phyloP scores from a whole-genome alignment of 2,113 vertebrate species.

The Sardina pilchardus region DNA sequence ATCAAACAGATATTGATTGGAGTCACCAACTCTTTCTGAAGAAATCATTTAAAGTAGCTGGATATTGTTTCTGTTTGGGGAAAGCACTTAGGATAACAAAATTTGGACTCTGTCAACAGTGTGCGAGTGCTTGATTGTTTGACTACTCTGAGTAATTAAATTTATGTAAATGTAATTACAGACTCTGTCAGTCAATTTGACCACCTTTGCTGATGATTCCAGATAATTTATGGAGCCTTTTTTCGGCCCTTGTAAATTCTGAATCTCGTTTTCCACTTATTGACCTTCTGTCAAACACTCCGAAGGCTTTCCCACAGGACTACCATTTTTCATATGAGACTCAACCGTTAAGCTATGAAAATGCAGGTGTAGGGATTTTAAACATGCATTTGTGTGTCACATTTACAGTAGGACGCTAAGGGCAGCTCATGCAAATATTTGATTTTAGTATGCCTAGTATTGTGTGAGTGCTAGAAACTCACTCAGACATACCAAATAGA shows the following conservation, averaged over 20 bases:
- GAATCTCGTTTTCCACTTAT: background rate
- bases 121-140: background rate
- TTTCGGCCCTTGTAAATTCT: background rate
- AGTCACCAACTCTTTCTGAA: background rate
- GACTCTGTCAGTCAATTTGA: background rate
- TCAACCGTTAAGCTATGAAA: background rate
- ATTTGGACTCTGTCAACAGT: background rate
- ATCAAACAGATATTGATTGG: background rate
- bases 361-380: background rate
- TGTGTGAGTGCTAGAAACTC: background rate
- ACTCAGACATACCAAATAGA: background rate
- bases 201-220: background rate
- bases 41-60: background rate
- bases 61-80: background rate
- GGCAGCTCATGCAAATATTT: background rate
- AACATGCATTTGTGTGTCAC: background rate
- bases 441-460: background rate
- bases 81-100: background rate
- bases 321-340: background rate
- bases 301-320: background rate
- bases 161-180: conserved; percentile 13
- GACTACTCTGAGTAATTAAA: background rate
- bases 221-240: background rate
- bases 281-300: conserved; percentile 6
- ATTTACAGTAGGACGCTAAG: background rate